A percentile compares a stretch with the other conserved stretches of the same genome.
These are phyloP conservation scores for Dryocosmus kuriphilus DNA, from an alignment of 2,888 invertebrate genomes.

Conservation along the genomic window DNA sequence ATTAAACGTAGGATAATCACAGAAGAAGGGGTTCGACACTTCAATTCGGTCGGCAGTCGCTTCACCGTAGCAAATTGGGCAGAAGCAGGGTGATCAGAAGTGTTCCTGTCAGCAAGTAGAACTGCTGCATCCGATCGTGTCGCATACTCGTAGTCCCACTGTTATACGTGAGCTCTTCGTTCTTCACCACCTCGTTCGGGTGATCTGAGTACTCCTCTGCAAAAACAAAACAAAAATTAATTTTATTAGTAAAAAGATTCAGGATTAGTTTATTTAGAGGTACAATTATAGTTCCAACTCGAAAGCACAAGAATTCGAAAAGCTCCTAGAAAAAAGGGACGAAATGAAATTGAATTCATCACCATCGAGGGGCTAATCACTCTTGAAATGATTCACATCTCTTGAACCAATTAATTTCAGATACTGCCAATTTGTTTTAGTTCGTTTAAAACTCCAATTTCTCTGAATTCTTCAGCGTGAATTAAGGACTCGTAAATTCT, in stretches of 20 bases:
- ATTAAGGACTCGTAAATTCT: too few relatives aligned
- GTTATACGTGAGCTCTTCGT: slow-evolving; percentile 92
- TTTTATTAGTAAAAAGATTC: slow-evolving; percentile 1
- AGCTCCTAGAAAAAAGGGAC: neutral
- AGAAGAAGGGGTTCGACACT: slow-evolving; percentile 76
- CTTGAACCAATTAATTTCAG: too few relatives aligned
- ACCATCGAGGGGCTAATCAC: too few relatives aligned
- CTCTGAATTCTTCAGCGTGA: too few relatives aligned
- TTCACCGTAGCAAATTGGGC: slow-evolving; percentile 75
- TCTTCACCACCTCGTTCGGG: slow-evolving; percentile 95
- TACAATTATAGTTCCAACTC: neutral
- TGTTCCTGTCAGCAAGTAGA: slow-evolving; percentile 67
- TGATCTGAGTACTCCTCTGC: slow-evolving; percentile 92
- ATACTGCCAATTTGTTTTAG: too few relatives aligned
- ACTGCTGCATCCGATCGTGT: slow-evolving; percentile 53
- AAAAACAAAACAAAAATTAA: slow-evolving; percentile 65
- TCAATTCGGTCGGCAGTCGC: slow-evolving; percentile 64
- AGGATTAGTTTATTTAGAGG: neutral
- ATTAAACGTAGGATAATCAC: slow-evolving; percentile 78
- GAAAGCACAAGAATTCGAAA: neutral
- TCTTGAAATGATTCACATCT: too few relatives aligned
- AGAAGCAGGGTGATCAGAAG: slow-evolving; percentile 67
- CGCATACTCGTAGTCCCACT: slow-evolving; percentile 72
- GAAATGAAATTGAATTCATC: too few relatives aligned
- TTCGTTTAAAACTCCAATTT: too few relatives aligned